These are phyloP conservation scores for Leptinotarsa defecta DNA, from an alignment of 1,140 invertebrate species.

Conservation along the genomic window DNA sequence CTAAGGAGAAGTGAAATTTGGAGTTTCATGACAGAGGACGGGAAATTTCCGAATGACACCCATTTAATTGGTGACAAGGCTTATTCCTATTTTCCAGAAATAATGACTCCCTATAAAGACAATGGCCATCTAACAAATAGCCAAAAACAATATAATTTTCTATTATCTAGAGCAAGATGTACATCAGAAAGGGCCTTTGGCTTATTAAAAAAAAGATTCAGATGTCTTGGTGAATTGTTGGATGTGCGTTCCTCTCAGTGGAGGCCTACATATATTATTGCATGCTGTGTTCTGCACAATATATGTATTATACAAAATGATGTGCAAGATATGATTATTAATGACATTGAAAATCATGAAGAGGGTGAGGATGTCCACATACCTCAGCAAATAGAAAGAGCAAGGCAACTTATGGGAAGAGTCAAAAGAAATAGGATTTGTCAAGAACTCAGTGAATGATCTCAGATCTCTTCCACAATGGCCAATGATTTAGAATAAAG, in stretches of 20 bases:
- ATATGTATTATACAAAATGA: constrained; percentile 29
- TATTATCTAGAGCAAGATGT: constrained; percentile 16
- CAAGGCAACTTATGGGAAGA: constrained; percentile 11
- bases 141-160: constrained; percentile 24
- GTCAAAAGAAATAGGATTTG: constrained; percentile 15
- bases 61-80: constrained; percentile 24
- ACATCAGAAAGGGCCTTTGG: constrained; percentile 28
- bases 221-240: constrained; percentile 23
- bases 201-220: constrained; percentile 23
- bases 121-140: constrained; percentile 27
- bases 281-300: constrained; percentile 29
- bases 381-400: constrained; percentile 15
- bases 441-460: constrained; percentile 15
- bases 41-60: constrained; percentile 20
- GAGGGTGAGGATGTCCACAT: constrained; percentile 1
- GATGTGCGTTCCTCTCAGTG: constrained; percentile 25
- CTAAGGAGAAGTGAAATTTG: constrained; percentile 9
- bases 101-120: constrained; percentile 22
- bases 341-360: constrained; percentile 14
- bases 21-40: constrained; percentile 2
- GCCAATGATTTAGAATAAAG: neutral
- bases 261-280: constrained; percentile 24
- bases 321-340: constrained; percentile 17
- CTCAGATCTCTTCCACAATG: neutral
- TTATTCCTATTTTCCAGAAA: constrained; percentile 18